Evolutionary conservation across 35 echinoderm and acorn worm genomes (phyloP).

Genomic region (Ptychodera flava): DNA sequence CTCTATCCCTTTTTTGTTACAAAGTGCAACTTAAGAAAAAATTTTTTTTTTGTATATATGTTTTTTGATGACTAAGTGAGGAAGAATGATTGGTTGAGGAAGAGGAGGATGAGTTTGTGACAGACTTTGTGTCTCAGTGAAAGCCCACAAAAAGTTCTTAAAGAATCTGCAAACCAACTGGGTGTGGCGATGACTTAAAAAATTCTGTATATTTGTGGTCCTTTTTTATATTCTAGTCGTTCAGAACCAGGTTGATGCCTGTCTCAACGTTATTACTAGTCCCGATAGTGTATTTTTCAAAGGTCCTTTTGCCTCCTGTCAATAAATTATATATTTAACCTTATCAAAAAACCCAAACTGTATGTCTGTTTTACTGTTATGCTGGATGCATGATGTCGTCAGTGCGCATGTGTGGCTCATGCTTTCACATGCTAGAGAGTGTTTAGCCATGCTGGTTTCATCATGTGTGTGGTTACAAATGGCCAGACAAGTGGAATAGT

Average conservation of each 20-base stretch:
- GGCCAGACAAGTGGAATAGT: too few species aligned
- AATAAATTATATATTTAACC: conserved; percentile 2
- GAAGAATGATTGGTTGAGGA: background rate
- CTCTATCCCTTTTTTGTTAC: background rate
- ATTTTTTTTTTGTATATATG: background rate
- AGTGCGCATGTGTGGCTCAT: too few species aligned
- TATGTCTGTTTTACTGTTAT: too few species aligned
- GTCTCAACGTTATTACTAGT: background rate
- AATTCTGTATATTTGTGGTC: background rate
- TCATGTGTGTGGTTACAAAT: too few species aligned
- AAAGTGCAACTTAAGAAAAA: background rate
- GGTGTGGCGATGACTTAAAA: background rate
- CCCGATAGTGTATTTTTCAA: background rate
- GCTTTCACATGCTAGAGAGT: too few species aligned
- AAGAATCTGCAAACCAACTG: background rate
- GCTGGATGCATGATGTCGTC: too few species aligned
- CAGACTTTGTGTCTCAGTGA: too few species aligned
- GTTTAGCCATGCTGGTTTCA: too few species aligned
- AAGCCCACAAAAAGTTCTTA: background rate
- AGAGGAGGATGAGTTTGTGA: too few species aligned
- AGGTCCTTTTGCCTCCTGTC: background rate
- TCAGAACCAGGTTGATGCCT: background rate
- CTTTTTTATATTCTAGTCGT: background rate
- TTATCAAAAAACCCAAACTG: conserved; percentile 2
- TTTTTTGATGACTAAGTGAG: background rate